These are phyloP conservation scores for Scomber scombrus DNA, from an alignment of 2,113 vertebrate species.

Conservation along the genomic window DNA sequence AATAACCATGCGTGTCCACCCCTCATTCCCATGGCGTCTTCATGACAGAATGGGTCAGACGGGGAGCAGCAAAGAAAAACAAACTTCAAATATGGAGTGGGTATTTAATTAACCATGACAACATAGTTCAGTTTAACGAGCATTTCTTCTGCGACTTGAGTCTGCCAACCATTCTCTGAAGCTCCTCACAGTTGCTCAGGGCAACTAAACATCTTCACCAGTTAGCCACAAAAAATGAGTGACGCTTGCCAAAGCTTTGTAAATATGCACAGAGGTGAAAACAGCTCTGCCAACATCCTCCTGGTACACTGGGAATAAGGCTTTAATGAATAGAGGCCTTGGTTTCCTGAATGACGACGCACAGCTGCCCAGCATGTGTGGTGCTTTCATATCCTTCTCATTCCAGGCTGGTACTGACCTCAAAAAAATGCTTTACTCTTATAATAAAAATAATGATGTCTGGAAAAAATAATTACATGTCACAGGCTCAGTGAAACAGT, in stretches of 20 bases:
- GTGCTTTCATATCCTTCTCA: background rate
- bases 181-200: conserved; percentile 68
- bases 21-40: conserved; percentile 42
- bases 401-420: conserved; percentile 23
- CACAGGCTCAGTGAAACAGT: too few relatives aligned
- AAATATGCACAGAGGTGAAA: conserved; percentile 67
- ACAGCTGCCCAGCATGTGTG: conserved; percentile 65
- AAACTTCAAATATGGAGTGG: conserved; percentile 55
- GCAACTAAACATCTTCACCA: conserved; percentile 71
- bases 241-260: conserved; percentile 63
- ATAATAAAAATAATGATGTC: conserved; percentile 34
- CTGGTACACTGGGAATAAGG: conserved; percentile 43
- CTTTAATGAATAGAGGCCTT: conserved; percentile 64
- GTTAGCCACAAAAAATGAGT: conserved; percentile 69
- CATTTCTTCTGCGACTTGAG: conserved; percentile 49
- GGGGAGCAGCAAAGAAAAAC: conserved; percentile 53
- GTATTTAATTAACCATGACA: conserved; percentile 76
- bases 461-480: background rate
- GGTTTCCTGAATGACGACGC: conserved; percentile 44
- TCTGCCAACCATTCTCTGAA: conserved; percentile 56
- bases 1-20: conserved; percentile 14
- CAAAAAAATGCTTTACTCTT: conserved; percentile 6
- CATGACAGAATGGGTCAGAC: conserved; percentile 47
- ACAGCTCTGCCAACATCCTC: conserved; percentile 58
- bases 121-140: conserved; percentile 63